Evolutionary conservation across 1,140 invertebrate species (phyloP).

Genomic region (Cylas formicarius): DNA sequence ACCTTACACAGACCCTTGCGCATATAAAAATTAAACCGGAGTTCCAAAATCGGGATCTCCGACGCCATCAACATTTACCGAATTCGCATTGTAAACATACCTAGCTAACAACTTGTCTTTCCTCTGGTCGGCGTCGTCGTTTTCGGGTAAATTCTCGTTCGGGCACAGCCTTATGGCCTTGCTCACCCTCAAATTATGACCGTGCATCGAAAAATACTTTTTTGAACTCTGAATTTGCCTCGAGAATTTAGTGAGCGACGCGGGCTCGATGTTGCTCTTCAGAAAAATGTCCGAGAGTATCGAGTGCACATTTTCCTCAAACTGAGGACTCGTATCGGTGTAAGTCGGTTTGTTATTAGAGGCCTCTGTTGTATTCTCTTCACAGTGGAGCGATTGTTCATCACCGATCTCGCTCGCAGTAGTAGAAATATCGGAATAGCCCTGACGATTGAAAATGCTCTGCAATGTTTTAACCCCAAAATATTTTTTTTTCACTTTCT

Average conservation of each 20-base stretch:
- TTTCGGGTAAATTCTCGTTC: constrained; percentile 31
- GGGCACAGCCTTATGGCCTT: constrained; percentile 39
- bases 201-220: constrained; percentile 35
- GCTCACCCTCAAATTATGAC: constrained; percentile 37
- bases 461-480: constrained; percentile 44
- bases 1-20: neutral
- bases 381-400: constrained; percentile 12
- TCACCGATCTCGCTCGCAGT: constrained; percentile 38
- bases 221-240: constrained; percentile 31
- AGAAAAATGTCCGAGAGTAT: constrained; percentile 41
- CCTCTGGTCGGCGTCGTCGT: constrained; percentile 31
- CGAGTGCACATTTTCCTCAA: constrained; percentile 40
- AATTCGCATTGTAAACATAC: constrained; percentile 41
- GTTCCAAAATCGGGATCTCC: constrained; percentile 56
- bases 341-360: constrained; percentile 8
- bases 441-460: constrained; percentile 41
- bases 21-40: constrained; percentile 44
- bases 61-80: constrained; percentile 44
- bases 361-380: constrained; percentile 8
- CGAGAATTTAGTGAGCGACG: constrained; percentile 16
- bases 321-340: constrained; percentile 37
- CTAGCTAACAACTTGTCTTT: constrained; percentile 41
- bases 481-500: constrained; percentile 40
- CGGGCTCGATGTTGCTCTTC: constrained; percentile 28
- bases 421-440: constrained; percentile 41